phyloP scores from a whole-genome alignment of 2,888 invertebrate species.

The Petrolisthes cinctipes region DNA sequence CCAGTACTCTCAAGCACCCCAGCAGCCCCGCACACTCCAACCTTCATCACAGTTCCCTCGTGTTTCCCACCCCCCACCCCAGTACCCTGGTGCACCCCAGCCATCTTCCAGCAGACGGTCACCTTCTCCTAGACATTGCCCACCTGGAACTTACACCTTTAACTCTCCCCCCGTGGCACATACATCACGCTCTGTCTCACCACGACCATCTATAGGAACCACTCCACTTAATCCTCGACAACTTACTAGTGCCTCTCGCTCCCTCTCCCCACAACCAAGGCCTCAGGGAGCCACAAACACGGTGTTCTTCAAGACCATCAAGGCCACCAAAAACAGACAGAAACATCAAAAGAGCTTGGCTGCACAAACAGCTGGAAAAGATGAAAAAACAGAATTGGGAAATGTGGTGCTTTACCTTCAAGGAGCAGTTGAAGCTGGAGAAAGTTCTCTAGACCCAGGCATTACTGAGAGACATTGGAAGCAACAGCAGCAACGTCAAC shows the following conservation, averaged over 20 bases:
- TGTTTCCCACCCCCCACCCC: too few species aligned
- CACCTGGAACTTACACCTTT: slow-evolving; percentile 7
- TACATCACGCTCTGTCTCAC: slow-evolving; percentile 38
- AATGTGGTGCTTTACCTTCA: slow-evolving; percentile 52
- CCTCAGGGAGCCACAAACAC: slow-evolving; percentile 19
- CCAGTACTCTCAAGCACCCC: background rate
- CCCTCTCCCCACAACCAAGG: slow-evolving; percentile 33
- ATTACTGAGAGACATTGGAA: slow-evolving; percentile 23
- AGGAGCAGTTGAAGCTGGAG: slow-evolving; percentile 36
- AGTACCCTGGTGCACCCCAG: background rate
- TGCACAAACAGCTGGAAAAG: background rate
- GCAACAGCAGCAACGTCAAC: slow-evolving; percentile 24
- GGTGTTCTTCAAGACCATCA: slow-evolving; percentile 52
- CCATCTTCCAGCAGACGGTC: background rate
- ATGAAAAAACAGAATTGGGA: slow-evolving; percentile 29
- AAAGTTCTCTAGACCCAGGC: slow-evolving; percentile 26
- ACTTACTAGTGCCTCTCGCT: background rate
- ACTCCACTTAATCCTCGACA: background rate
- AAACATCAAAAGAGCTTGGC: background rate
- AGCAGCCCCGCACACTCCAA: background rate
- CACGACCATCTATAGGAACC: slow-evolving; percentile 12
- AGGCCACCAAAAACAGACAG: slow-evolving; percentile 26
- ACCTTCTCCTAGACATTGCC: slow-evolving; percentile 11
- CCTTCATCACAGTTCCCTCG: background rate
- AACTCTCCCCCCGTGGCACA: slow-evolving; percentile 10